Percentiles rank a stretch among this genome's conserved stretches.
Evolutionary conservation across 2,113 vertebrate species (phyloP).

Genomic region (Chiloscyllium plagiosum): DNA sequence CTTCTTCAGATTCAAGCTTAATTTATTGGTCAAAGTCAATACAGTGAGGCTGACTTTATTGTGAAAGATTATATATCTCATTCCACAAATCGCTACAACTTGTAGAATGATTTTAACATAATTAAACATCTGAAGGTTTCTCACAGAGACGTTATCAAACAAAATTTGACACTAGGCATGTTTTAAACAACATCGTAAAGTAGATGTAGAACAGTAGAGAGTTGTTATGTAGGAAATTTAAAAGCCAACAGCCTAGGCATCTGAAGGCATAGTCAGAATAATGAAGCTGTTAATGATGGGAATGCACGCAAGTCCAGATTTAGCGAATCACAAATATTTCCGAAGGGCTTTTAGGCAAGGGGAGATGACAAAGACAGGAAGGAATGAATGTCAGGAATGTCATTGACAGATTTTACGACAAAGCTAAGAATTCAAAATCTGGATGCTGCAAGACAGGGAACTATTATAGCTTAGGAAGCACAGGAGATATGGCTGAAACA

Average conservation of each 20-base stretch:
- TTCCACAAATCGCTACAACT: not conserved
- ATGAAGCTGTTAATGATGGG: not conserved
- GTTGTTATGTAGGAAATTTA: no score
- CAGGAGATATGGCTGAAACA: no score
- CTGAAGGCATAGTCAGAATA: not conserved
- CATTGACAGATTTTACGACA: not conserved
- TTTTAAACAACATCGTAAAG: not conserved
- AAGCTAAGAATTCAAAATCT: no score
- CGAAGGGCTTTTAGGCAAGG: not conserved
- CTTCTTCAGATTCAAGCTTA: not conserved
- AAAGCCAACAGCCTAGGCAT: not conserved
- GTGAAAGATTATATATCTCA: not conserved
- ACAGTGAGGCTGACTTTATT: not conserved
- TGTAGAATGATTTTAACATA: not conserved
- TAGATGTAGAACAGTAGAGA: no score
- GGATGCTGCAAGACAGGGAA: no score
- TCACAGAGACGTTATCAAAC: not conserved
- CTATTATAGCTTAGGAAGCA: no score
- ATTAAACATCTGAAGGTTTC: not conserved
- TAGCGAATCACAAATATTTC: not conserved
- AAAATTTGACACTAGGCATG: not conserved
- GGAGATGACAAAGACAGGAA: not conserved
- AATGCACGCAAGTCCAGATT: not conserved
- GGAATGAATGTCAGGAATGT: not conserved
- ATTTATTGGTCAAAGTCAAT: not conserved